Base-by-base conservation (phyloP, 2,888 invertebrate species). In the Eristalis intricaria region DNA sequence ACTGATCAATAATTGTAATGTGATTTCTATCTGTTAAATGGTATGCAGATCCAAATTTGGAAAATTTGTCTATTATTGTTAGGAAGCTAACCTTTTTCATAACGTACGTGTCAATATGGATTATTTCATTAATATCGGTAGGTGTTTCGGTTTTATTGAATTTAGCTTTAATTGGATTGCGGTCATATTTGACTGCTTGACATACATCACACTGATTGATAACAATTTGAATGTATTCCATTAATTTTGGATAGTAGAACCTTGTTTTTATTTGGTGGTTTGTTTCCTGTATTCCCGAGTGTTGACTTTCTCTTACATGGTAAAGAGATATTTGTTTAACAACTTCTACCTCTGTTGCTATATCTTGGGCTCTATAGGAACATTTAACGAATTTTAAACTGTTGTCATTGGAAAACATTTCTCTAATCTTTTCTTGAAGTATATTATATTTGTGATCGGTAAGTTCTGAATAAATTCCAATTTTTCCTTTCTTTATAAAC, bases 281-380 rank as follows among this genome's bases (percentile, higher is more conserved):
- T 38, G 89, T 90, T 74, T 89, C 86, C 8, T 83, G 56, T 10
- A 89, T 89, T 0, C 88, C 89, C 5, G 89, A 89, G 22, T 89
- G 89, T 19, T 87, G 74, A 29, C 89, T 85, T 73, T 89, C 89
- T 35, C 74, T 86, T 13, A 89, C 70, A 61, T 89, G 87, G 26
- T 89, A 89, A 0, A 88, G 29, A 0, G 84, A 84, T 11, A 89
- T 89, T 82, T 89, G 88, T 65, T 89, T 89, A 4, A 88, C 74
- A 19, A 82, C 65, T 63, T 89, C 83, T 13, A 78, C 83, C 63
- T 89, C 82, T 8, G 85, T 83, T 68, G 85, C 80, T 1, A 89
- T 79, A 38, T 89, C 89, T 50, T 82, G 77, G 22, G 89, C 89
- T 40, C 89, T 79, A 8, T 58, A 68, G 10, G 88, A 87, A 63